Conservation (phyloP, 2,113 vertebrate genomes). For the Solea solea region DNA sequence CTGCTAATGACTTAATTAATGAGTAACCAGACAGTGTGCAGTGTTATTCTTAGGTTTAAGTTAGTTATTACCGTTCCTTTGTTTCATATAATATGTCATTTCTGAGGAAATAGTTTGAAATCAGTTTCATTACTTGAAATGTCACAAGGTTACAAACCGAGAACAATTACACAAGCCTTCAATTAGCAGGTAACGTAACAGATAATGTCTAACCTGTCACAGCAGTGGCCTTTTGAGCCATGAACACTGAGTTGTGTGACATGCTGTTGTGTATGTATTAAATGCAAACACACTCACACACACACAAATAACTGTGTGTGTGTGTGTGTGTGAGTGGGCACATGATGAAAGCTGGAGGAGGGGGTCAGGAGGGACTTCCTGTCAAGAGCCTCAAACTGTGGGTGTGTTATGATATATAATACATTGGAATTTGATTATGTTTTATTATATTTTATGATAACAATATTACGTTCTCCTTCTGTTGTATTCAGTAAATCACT, state of each 20-base stretch:
- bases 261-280: neutral
- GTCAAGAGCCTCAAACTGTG: slow-evolving; percentile 36
- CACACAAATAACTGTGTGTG: neutral
- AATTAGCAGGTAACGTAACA: slow-evolving; percentile 22
- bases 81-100: neutral
- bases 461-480: slow-evolving; percentile 1
- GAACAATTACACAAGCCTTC: slow-evolving; percentile 4
- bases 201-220: slow-evolving; percentile 18
- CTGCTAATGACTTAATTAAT: too few relatives aligned
- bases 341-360: slow-evolving; percentile 34
- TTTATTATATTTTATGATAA: neutral
- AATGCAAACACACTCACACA: neutral
- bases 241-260: neutral
- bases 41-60: neutral
- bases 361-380: slow-evolving; percentile 20
- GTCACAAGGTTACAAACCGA: slow-evolving; percentile 7
- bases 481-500: too few relatives aligned
- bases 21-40: too few relatives aligned
- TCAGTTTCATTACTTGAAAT: slow-evolving; percentile 1
- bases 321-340: slow-evolving; percentile 11
- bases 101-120: neutral
- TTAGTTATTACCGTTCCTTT: neutral
- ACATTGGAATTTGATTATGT: slow-evolving; percentile 13
- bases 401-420: slow-evolving; percentile 42
- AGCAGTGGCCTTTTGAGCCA: slow-evolving; percentile 15